Evolutionary conservation across 2,797 vertebrate genomes (phyloP).

Genomic region (Coccyzus lansbergi): DNA sequence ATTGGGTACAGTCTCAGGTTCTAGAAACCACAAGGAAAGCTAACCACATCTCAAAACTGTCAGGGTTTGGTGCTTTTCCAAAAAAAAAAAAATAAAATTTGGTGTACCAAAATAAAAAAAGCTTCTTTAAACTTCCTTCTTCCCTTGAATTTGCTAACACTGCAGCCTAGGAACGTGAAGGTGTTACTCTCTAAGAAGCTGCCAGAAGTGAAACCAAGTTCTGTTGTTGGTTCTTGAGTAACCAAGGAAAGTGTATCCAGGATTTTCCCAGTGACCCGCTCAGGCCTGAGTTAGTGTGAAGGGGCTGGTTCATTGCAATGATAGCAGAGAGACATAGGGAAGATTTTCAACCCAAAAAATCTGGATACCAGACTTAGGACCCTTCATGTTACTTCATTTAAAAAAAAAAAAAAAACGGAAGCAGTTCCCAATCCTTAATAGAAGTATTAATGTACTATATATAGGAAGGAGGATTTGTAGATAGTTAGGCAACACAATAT

Average conservation of each 20-base stretch:
- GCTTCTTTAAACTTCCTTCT: background rate
- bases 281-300: background rate
- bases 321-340: background rate
- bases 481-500: background rate
- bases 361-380: background rate
- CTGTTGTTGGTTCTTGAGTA: background rate
- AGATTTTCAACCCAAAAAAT: background rate
- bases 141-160: background rate
- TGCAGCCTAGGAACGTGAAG: background rate
- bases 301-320: background rate
- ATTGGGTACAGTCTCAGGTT: background rate
- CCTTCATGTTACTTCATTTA: background rate
- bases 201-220: background rate
- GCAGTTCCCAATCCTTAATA: background rate
- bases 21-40: background rate
- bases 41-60: background rate
- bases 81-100: too few species aligned
- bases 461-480: background rate
- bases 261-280: background rate
- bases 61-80: background rate
- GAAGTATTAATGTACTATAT: background rate
- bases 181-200: background rate
- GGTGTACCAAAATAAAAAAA: background rate
- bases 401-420: background rate
- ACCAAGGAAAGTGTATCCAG: background rate